A percentile compares a stretch with the other conserved stretches of the same genome.
phyloP scores from a whole-genome alignment of 1,140 invertebrate species.

The Zaprionus gabonicus region DNA sequence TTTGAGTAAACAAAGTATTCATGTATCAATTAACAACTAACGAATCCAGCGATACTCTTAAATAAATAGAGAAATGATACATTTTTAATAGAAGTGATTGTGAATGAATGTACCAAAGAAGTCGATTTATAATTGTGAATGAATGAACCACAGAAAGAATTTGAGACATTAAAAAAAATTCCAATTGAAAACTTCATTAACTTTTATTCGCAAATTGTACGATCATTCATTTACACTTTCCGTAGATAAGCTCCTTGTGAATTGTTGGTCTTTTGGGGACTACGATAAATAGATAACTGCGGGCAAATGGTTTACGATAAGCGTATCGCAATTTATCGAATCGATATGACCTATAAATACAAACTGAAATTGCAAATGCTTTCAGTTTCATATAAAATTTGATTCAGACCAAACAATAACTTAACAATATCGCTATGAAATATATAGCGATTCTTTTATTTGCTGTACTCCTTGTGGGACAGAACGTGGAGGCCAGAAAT shows the following conservation, averaged over 20 bases:
- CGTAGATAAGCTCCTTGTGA: constrained; percentile 45
- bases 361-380: background rate
- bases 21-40: too few species aligned
- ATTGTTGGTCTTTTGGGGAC: constrained; percentile 4
- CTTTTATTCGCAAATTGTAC: background rate
- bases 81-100: too few species aligned
- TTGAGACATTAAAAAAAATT: background rate
- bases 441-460: constrained; percentile 32
- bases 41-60: too few species aligned
- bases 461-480: constrained; percentile 32
- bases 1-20: too few species aligned
- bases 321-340: constrained; percentile 32
- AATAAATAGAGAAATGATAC: too few species aligned
- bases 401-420: constrained; percentile 4
- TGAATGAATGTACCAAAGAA: too few species aligned
- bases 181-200: constrained; percentile 1
- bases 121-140: background rate
- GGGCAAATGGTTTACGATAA: constrained; percentile 25
- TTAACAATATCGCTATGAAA: constrained; percentile 41
- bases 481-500: constrained; percentile 46
- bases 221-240: constrained; percentile 34
- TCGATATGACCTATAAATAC: constrained; percentile 36
- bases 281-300: constrained; percentile 24
- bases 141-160: background rate
- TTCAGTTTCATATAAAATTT: constrained; percentile 41